Conservation (phyloP, 2,113 vertebrate genomes). For the Elephantulus edwardii region DNA sequence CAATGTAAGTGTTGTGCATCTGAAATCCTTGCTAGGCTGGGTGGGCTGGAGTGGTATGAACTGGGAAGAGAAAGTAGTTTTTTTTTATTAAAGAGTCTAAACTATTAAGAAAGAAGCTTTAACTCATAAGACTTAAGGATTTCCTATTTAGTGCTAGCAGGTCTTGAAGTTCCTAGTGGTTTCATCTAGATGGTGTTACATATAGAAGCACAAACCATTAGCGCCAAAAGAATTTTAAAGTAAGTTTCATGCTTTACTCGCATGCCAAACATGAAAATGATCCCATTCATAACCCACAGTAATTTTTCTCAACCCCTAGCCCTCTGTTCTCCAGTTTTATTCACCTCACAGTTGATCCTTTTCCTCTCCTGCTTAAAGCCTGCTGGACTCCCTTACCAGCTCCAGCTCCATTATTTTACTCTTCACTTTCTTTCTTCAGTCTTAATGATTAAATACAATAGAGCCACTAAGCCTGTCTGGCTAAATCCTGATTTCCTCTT, state of each 20-base stretch:
- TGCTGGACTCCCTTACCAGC: neutral
- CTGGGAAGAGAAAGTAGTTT: neutral
- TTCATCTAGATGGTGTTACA: neutral
- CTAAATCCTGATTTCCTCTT: slow-evolving; percentile 7
- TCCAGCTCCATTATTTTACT: neutral
- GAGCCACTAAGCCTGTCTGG: neutral
- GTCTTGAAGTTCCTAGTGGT: neutral
- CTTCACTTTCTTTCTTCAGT: neutral
- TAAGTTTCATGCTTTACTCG: neutral
- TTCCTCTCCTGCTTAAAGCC: neutral
- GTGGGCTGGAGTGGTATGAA: neutral
- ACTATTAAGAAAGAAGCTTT: slow-evolving; percentile 22
- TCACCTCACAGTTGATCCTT: neutral
- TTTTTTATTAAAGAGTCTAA: slow-evolving; percentile 35
- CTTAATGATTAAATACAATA: neutral
- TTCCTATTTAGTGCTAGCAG: neutral
- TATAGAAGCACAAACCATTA: neutral
- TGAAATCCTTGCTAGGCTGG: neutral
- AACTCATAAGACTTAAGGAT: neutral
- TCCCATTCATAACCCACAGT: neutral
- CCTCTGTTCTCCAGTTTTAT: neutral
- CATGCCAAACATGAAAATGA: neutral
- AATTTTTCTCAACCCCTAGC: neutral
- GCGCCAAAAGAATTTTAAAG: neutral
- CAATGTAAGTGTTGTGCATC: slow-evolving; percentile 86